phyloP scores from a whole-genome alignment of 2,113 vertebrate genomes.

The Okapia johnstoni region DNA sequence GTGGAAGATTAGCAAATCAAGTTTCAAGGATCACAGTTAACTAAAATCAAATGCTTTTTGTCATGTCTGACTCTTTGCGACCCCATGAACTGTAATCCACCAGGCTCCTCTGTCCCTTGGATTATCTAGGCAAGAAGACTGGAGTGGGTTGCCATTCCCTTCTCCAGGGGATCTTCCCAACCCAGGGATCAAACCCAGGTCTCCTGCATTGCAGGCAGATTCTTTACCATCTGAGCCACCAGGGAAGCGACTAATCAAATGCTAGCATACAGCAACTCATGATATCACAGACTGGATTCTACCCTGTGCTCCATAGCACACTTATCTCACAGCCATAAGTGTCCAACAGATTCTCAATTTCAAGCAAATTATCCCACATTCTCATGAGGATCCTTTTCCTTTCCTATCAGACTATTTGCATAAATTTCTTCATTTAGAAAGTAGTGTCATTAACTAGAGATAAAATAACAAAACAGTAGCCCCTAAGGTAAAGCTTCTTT shows the following conservation, averaged over 20 bases:
- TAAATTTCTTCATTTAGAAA: background rate
- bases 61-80: background rate
- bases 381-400: background rate
- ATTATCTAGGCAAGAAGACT: background rate
- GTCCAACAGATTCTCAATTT: background rate
- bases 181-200: background rate
- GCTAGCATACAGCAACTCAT: background rate
- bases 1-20: background rate
- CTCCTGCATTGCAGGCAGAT: background rate
- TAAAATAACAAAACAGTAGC: background rate
- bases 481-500: background rate
- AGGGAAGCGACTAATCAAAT: background rate
- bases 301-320: background rate
- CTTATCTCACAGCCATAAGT: background rate
- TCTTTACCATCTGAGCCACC: background rate
- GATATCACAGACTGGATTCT: background rate
- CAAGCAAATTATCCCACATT: background rate
- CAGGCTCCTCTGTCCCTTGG: background rate
- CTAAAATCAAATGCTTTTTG: background rate
- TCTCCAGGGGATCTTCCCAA: background rate
- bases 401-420: background rate
- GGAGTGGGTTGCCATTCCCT: background rate
- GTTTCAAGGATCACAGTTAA: background rate
- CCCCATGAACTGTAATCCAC: background rate
- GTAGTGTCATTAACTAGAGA: background rate